phyloP scores from a whole-genome alignment of 2,888 invertebrate species.

The Coremacera marginata region DNA sequence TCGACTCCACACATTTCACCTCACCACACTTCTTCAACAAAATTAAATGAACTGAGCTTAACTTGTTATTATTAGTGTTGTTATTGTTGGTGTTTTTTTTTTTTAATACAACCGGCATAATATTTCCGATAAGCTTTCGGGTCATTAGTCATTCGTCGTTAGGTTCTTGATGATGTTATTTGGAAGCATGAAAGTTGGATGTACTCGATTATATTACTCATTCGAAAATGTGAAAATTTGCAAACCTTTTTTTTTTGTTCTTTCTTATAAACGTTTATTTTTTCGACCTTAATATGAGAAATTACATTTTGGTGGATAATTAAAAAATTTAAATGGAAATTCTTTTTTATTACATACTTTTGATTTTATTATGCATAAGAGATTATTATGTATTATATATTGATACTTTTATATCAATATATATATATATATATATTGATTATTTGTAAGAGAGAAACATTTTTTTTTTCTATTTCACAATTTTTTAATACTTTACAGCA shows the following conservation, averaged over 20 bases:
- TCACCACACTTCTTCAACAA: background rate
- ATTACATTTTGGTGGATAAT: too few relatives aligned
- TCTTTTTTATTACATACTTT: too few relatives aligned
- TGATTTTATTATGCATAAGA: too few relatives aligned
- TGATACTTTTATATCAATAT: too few relatives aligned
- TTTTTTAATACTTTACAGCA: background rate
- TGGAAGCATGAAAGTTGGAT: background rate
- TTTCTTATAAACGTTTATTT: too few relatives aligned
- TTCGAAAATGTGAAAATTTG: background rate
- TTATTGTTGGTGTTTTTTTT: constrained; percentile 10
- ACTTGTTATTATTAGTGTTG: background rate
- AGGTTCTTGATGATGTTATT: background rate
- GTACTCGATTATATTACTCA: background rate
- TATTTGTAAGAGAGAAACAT: too few relatives aligned
- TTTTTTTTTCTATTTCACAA: background rate
- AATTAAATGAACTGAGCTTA: background rate
- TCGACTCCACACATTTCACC: background rate
- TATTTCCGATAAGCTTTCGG: constrained; percentile 13
- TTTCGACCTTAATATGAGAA: too few relatives aligned
- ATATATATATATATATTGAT: too few relatives aligned
- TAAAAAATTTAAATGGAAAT: too few relatives aligned
- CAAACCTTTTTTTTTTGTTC: background rate
- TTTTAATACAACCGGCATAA: constrained; percentile 18
- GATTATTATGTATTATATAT: too few relatives aligned
- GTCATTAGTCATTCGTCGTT: constrained; percentile 16